Percentiles rank a stretch among this genome's conserved stretches.
phyloP scores from a whole-genome alignment of 2,113 vertebrate genomes.

The Amia ocellicauda region DNA sequence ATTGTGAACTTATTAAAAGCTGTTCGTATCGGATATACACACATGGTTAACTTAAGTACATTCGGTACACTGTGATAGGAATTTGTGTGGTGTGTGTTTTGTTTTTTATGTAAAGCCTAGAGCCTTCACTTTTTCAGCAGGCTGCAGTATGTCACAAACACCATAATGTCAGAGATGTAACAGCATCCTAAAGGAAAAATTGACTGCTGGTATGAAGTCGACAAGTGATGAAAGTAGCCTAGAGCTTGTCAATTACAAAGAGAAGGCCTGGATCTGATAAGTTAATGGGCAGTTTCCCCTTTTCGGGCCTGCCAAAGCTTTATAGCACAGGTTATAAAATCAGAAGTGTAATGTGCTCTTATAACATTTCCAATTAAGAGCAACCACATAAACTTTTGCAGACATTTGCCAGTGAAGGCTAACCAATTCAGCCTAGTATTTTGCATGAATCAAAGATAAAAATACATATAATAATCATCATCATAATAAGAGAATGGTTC shows the following conservation, averaged over 20 bases:
- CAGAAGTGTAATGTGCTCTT: conserved; percentile 62
- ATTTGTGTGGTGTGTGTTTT: conserved; percentile 46
- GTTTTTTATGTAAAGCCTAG: conserved; percentile 57
- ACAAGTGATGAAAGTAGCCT: conserved; percentile 92
- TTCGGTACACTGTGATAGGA: conserved; percentile 41
- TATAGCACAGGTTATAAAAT: conserved; percentile 69
- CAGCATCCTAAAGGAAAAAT: conserved; percentile 83
- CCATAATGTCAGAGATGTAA: conserved; percentile 71
- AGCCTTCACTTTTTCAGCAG: conserved; percentile 48
- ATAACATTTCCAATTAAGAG: conserved; percentile 67
- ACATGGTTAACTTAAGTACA: conserved; percentile 41
- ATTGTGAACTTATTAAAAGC: too few species aligned
- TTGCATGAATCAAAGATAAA: conserved; percentile 49
- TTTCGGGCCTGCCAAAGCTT: conserved; percentile 61
- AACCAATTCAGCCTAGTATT: conserved; percentile 54
- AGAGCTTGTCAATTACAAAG: conserved; percentile 86
- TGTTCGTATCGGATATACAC: not conserved
- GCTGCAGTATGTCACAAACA: conserved; percentile 83
- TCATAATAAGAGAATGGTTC: conserved; percentile 53
- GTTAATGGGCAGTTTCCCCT: conserved; percentile 78
- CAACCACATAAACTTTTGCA: conserved; percentile 56
- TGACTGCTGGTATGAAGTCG: conserved; percentile 82
- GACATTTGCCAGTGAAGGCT: conserved; percentile 53
- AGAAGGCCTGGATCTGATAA: conserved; percentile 77
- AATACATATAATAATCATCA: conserved; percentile 48